Percentiles rank a stretch among this genome's conserved stretches.
phyloP scores from a whole-genome alignment of 1,140 invertebrate genomes.

The Coelopa frigida region DNA sequence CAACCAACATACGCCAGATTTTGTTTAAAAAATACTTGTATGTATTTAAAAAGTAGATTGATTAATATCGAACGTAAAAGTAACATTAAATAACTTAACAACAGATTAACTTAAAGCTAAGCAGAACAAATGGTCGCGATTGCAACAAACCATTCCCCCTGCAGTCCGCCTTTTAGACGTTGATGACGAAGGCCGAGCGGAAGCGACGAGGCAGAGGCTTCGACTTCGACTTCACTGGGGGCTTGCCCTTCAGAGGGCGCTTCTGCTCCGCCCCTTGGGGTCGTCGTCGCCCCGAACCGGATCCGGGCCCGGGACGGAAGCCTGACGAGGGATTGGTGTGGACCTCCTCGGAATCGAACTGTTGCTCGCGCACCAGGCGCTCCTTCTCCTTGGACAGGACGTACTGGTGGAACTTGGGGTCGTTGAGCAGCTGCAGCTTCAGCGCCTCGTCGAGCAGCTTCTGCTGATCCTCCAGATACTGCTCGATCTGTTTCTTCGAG shows the following conservation, averaged over 20 bases:
- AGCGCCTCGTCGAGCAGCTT: slow-evolving; percentile 37
- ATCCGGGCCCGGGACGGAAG: slow-evolving; percentile 10
- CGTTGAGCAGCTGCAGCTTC: slow-evolving; percentile 31
- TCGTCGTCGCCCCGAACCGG: slow-evolving; percentile 13
- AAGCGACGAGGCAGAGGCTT: slow-evolving; percentile 26
- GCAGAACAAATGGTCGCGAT: too few relatives aligned
- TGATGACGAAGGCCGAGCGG: slow-evolving; percentile 30
- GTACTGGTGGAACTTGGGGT: slow-evolving; percentile 37
- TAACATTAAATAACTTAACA: too few relatives aligned
- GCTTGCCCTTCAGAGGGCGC: slow-evolving; percentile 23
- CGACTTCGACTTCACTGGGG: slow-evolving; percentile 25
- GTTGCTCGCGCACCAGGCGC: slow-evolving; percentile 17
- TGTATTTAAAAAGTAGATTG: too few relatives aligned
- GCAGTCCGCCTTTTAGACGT: slow-evolving; percentile 31
- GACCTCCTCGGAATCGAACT: slow-evolving; percentile 9
- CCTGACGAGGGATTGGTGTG: slow-evolving; percentile 8
- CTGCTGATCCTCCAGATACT: slow-evolving; percentile 36
- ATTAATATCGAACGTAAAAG: too few relatives aligned
- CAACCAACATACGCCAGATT: too few relatives aligned
- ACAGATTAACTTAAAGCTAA: too few relatives aligned
- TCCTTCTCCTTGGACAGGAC: slow-evolving; percentile 32
- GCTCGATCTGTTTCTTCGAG: slow-evolving; percentile 39
- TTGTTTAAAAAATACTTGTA: too few relatives aligned
- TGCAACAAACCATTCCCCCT: too few relatives aligned
- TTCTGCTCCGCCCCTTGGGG: slow-evolving; percentile 14